phyloP scores from a whole-genome alignment of 1,140 invertebrate species.

The Leptonema lineaticorne region DNA sequence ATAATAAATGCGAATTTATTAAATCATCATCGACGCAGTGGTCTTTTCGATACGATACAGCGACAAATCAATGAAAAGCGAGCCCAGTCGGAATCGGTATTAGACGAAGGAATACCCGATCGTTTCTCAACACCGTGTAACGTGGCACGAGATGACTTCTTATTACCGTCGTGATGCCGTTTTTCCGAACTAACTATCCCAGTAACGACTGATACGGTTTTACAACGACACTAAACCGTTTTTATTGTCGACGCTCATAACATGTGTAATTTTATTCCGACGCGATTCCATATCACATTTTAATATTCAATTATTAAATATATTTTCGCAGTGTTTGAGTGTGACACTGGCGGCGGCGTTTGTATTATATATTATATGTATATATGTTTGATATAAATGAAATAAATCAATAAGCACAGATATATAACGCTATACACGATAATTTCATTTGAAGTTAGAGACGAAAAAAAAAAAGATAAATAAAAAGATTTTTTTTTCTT shows the following conservation, averaged over 20 bases:
- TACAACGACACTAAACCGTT: not conserved
- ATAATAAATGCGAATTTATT: too few species aligned
- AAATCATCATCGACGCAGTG: conserved; percentile 11
- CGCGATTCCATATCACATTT: not conserved
- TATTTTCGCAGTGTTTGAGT: too few species aligned
- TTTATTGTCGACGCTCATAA: not conserved
- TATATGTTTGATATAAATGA: too few species aligned
- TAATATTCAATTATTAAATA: not conserved
- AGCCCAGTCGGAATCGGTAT: not conserved
- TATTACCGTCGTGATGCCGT: not conserved
- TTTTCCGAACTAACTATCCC: conserved; percentile 1
- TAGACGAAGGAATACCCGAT: not conserved
- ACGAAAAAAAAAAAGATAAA: too few species aligned
- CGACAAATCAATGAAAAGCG: not conserved
- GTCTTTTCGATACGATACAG: not conserved
- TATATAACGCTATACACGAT: too few species aligned
- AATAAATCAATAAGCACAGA: too few species aligned
- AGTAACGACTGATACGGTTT: not conserved
- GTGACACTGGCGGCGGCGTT: too few species aligned
- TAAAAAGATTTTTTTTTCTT: too few species aligned
- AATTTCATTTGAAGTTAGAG: too few species aligned
- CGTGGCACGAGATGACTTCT: not conserved
- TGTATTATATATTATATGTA: too few species aligned
- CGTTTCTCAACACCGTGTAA: not conserved
- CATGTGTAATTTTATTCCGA: not conserved